phyloP scores from a whole-genome alignment of 2,113 vertebrate genomes.

The Dicerorhinus sumatrensis region DNA sequence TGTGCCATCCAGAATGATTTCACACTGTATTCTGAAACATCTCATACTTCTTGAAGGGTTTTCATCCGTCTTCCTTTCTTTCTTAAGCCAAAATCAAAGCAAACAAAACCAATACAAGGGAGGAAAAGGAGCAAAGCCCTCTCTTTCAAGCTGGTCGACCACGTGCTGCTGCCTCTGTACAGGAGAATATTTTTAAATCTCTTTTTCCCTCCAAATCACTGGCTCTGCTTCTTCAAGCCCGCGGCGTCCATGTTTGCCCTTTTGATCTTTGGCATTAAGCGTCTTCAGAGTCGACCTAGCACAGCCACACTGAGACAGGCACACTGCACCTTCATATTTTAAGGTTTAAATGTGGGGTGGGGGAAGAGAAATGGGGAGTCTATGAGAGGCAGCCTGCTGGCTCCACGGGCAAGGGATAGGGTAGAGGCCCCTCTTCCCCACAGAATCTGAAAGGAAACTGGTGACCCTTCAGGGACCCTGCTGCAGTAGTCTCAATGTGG shows the following conservation, averaged over 20 bases:
- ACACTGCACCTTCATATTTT: rapidly evolving
- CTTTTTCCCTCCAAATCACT: too few species aligned
- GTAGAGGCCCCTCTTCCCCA: too few species aligned
- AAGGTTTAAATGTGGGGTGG: too few species aligned
- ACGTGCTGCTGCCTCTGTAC: rapidly evolving
- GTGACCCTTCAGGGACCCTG: not conserved
- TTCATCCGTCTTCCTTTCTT: not conserved
- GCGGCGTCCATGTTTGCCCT: rapidly evolving
- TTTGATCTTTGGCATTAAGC: rapidly evolving
- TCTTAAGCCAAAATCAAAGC: not conserved
- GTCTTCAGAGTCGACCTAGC: rapidly evolving
- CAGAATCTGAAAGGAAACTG: not conserved
- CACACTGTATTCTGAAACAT: rapidly evolving
- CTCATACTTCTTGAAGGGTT: not conserved
- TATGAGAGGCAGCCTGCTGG: rapidly evolving
- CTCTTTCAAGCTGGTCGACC: not conserved
- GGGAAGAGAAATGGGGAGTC: rapidly evolving
- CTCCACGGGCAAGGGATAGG: rapidly evolving
- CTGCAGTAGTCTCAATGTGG: rapidly evolving
- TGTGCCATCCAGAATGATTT: rapidly evolving
- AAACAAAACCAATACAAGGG: not conserved
- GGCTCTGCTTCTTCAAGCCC: rapidly evolving
- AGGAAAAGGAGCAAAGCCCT: too few species aligned
- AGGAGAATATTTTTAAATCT: not conserved
- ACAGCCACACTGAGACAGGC: rapidly evolving